Conservation (phyloP, 2,113 vertebrate species). For the Phyllopteryx taeniolatus region DNA sequence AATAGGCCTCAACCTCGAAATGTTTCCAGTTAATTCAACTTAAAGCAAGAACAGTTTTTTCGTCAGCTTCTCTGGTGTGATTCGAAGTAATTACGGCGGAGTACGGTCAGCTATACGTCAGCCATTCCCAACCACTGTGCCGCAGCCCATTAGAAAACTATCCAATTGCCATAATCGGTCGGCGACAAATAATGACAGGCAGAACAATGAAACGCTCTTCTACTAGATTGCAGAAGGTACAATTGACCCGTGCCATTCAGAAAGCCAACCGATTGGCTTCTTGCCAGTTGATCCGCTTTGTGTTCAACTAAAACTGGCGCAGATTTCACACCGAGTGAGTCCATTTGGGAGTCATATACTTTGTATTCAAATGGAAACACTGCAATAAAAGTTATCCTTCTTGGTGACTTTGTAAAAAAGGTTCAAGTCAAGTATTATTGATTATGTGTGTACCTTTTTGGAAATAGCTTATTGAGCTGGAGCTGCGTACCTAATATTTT, state of each 20-base stretch:
- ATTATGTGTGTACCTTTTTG: too few relatives aligned
- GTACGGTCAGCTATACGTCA: too few relatives aligned
- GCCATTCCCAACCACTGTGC: too few relatives aligned
- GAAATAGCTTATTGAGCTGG: too few relatives aligned
- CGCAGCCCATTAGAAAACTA: not conserved
- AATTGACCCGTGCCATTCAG: not conserved
- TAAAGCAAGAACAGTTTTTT: too few relatives aligned
- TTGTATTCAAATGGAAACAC: too few relatives aligned
- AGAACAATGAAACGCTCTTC: not conserved
- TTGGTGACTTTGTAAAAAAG: too few relatives aligned
- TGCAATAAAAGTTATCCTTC: not conserved
- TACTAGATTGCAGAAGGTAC: not conserved
- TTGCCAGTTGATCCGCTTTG: not conserved
- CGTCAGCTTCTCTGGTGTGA: not conserved
- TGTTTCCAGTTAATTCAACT: not conserved
- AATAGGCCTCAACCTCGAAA: too few relatives aligned
- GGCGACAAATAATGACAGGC: not conserved
- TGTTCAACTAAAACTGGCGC: not conserved
- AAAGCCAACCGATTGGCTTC: not conserved
- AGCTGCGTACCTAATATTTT: too few relatives aligned
- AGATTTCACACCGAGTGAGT: not conserved
- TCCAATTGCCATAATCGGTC: not conserved
- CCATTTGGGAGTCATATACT: too few relatives aligned
- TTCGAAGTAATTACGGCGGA: too few relatives aligned
- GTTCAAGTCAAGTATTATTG: too few relatives aligned